Percentiles rank a stretch among this genome's conserved stretches.
Evolutionary conservation across 1,140 invertebrate genomes (phyloP).

Genomic region (Cheumatopsyche charites): DNA sequence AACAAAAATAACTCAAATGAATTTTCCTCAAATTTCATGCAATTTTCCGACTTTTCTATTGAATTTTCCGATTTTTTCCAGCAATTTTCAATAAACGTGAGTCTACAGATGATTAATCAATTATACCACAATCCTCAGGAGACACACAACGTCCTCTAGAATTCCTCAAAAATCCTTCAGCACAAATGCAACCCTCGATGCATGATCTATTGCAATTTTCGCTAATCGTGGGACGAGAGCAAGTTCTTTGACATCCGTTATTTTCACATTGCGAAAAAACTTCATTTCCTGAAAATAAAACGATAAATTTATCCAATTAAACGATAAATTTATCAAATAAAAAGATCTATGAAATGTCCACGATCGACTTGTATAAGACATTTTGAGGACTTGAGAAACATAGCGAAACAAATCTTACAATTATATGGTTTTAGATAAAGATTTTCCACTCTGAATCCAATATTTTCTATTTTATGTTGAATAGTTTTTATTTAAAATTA

Average conservation of each 20-base stretch:
- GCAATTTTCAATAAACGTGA: no score
- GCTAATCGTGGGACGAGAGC: background rate
- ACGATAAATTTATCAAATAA: background rate
- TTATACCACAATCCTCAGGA: background rate
- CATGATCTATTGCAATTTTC: background rate
- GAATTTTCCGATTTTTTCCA: no score
- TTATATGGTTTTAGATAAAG: no score
- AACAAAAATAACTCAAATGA: no score
- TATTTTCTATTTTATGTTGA: no score
- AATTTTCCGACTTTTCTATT: no score
- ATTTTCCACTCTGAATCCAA: no score
- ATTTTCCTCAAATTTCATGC: no score
- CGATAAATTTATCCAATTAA: background rate
- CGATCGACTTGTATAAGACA: background rate
- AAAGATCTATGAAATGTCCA: background rate
- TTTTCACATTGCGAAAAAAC: background rate
- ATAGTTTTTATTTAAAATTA: no score
- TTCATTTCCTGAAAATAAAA: slow-evolving; percentile 2
- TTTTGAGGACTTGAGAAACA: background rate
- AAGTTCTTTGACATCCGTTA: background rate
- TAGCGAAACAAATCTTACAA: no score
- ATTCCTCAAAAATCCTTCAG: background rate
- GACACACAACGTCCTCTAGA: background rate
- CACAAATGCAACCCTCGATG: background rate
- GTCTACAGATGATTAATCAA: no score